Percentiles rank a stretch among this genome's conserved stretches.
Conservation (phyloP, 2,888 invertebrate genomes). For the Cacoxenus indagator region DNA sequence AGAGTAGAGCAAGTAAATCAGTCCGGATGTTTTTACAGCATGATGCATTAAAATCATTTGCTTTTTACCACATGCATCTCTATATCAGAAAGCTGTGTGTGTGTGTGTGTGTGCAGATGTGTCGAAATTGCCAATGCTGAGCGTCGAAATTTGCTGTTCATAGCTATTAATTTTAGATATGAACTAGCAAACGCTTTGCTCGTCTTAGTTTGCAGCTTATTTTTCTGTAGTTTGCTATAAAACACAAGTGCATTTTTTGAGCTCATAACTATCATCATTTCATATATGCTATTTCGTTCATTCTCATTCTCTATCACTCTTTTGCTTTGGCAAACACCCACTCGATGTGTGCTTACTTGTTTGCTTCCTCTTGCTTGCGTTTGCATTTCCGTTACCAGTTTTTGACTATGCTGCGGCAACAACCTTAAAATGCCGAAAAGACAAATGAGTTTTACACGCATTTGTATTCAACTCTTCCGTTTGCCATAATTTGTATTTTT, state of each 20-base stretch:
- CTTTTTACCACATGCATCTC: neutral
- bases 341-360: no score
- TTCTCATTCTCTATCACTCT: neutral
- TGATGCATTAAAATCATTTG: slow-evolving; percentile 12
- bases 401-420: neutral
- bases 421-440: neutral
- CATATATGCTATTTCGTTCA: no score
- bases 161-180: slow-evolving; percentile 33
- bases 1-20: neutral
- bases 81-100: neutral
- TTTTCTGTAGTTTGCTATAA: no score
- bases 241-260: no score
- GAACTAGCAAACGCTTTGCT: slow-evolving; percentile 3
- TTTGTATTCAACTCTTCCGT: slow-evolving; percentile 5
- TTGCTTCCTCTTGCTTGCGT: no score
- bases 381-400: slow-evolving; percentile 14
- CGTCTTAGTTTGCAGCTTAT: no score
- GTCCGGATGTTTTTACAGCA: slow-evolving; percentile 16
- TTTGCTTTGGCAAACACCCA: neutral
- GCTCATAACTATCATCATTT: no score
- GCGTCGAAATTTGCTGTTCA: slow-evolving; percentile 14
- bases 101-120: neutral
- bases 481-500: neutral
- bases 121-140: slow-evolving; percentile 33
- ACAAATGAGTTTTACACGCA: slow-evolving; percentile 15